A percentile compares a stretch with the other conserved stretches of the same genome.
phyloP scores from a whole-genome alignment of 2,113 vertebrate genomes.

The Ophiodon elongatus region DNA sequence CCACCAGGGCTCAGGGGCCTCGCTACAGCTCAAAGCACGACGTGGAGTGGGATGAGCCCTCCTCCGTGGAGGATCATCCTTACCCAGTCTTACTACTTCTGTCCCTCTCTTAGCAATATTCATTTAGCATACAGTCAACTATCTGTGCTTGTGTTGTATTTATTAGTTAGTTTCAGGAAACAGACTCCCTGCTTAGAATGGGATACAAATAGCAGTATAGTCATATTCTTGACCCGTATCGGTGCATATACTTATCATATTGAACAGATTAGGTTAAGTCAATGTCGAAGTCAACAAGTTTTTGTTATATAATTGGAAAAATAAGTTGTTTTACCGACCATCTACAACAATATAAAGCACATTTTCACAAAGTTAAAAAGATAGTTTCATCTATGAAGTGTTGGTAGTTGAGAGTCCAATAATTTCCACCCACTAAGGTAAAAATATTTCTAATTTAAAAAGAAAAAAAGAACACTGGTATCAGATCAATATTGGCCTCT shows the following conservation, averaged over 20 bases:
- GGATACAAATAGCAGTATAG: slow-evolving; percentile 10
- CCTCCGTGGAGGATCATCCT: slow-evolving; percentile 66
- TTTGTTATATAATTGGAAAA: background rate
- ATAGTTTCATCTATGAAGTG: background rate
- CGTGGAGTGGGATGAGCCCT: slow-evolving; percentile 71
- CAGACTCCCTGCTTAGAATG: slow-evolving; percentile 6
- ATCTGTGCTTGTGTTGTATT: slow-evolving; percentile 53
- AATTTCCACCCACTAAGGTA: background rate
- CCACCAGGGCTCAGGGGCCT: slow-evolving; percentile 65
- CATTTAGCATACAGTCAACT: slow-evolving; percentile 56
- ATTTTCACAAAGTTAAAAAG: background rate
- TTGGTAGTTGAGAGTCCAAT: background rate
- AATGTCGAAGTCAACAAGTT: background rate
- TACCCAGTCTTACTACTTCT: slow-evolving; percentile 51
- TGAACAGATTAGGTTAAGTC: slow-evolving; percentile 1
- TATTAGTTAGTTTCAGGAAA: slow-evolving; percentile 32
- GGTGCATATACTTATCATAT: background rate
- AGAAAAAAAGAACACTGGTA: background rate
- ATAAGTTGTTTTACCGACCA: background rate
- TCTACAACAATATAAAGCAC: background rate
- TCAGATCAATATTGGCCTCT: background rate
- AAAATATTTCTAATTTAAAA: slow-evolving; percentile 7
- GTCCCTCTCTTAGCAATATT: slow-evolving; percentile 54
- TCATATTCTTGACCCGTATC: slow-evolving; percentile 19
- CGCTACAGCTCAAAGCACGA: slow-evolving; percentile 53